Conservation (phyloP, 2,113 vertebrate genomes). For the Upupa epops region DNA sequence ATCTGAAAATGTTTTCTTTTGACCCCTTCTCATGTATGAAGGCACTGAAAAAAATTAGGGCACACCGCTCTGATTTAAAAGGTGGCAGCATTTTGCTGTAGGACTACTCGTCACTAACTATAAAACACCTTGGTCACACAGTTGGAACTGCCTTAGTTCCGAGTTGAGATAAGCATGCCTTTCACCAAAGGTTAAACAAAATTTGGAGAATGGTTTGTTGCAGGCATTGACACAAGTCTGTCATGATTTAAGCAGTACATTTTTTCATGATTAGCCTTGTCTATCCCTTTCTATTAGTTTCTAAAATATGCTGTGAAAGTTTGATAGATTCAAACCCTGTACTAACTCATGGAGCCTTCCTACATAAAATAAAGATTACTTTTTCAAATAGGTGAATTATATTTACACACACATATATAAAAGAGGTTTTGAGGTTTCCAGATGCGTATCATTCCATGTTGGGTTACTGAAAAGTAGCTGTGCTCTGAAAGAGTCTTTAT, state of each 20-base stretch:
- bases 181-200: neutral
- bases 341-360: neutral
- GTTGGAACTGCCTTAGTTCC: neutral
- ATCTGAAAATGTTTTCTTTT: neutral
- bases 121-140: neutral
- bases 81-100: neutral
- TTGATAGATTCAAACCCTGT: neutral
- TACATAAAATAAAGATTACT: neutral
- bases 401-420: neutral
- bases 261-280: neutral
- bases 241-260: neutral
- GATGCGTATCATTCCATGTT: neutral
- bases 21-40: neutral
- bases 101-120: neutral
- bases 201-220: neutral
- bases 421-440: slow-evolving; percentile 14
- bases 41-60: neutral
- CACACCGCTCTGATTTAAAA: neutral
- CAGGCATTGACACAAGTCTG: neutral
- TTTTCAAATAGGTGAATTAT: slow-evolving; percentile 13
- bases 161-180: neutral
- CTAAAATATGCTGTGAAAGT: neutral
- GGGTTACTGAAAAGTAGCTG: slow-evolving; percentile 8
- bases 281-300: neutral
- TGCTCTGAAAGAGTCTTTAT: slow-evolving; percentile 41